Base-by-base conservation (phyloP, 2,888 invertebrate genomes). In the Andrena dorsata region DNA sequence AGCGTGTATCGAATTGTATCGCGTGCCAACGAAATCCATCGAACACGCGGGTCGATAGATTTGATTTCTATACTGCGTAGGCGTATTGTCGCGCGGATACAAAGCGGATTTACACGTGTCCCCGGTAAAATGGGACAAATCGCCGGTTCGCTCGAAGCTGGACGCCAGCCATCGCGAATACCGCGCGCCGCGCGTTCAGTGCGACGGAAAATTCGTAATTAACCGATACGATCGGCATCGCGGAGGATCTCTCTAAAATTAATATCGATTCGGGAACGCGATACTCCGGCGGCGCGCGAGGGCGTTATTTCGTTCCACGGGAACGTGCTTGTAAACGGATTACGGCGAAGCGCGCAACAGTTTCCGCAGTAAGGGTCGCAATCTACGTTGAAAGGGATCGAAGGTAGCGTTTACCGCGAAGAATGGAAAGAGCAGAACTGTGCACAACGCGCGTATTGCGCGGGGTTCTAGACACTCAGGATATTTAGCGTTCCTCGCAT, bases 401-500 rank as follows among this genome's bases (percentile, higher is more conserved):
- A 13, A 56, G 53, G 49, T 63, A 58, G 56, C 53, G 63, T 56
- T 64, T 41, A 30, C 47, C 26, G 60, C n/a, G 49, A 35, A 16
- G 32, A 6, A 20, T 8, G 10, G 13, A 13, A 6, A 26, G 4
- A 56, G 13, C 8, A 13, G 23, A 73, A n/a, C 13, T 28, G 7
- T 64, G 66, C 64, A 60, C 30, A 26, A 56, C 51, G 64, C 69
- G 75, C n/a, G 73, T 68, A 56, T 26, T 13, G 53, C 53, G 76
- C 41, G 58, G 81, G 70, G 13, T 74, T 86, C 76, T 85, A 83
- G 81, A 81, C 76, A 84, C 84, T 88, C 82, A 87, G 87, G 89
- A 81, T 70, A 70, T 80, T 85, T 84, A 88, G 88, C 80, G 87
- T 87, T 87, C 83, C 89, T 88, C 80, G 82, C 82, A 82, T 80